A percentile compares a stretch with the other conserved stretches of the same genome.
These are phyloP conservation scores for Cryptomyrus ogoouensis DNA, from an alignment of 2,113 vertebrate species.

Conservation along the genomic window DNA sequence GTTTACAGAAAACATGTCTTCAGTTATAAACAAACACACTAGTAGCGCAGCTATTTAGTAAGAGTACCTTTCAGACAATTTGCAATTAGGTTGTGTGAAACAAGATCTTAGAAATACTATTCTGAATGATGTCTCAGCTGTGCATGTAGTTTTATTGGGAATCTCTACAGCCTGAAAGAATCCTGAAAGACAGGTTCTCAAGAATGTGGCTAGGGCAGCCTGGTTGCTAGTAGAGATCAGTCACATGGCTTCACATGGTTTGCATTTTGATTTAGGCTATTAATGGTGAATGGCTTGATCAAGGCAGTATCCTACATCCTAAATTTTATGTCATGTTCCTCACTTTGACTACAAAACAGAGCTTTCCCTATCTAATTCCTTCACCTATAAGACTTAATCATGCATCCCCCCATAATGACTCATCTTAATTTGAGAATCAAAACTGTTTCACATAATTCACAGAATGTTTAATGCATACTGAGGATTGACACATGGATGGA, in stretches of 20 bases:
- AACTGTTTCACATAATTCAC: not conserved
- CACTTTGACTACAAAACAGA: not conserved
- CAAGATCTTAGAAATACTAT: not conserved
- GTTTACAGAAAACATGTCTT: not conserved
- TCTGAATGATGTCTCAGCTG: not conserved
- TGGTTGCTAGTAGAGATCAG: not conserved
- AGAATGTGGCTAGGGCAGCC: not conserved
- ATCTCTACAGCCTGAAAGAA: not conserved
- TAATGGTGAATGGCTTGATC: not conserved
- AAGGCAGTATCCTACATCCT: not conserved
- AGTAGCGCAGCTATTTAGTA: not conserved
- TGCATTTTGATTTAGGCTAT: not conserved
- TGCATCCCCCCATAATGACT: not conserved
- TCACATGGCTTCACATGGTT: not conserved
- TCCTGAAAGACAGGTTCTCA: not conserved
- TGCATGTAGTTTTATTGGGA: not conserved
- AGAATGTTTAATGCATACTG: not conserved
- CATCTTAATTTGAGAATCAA: not conserved
- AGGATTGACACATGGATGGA: not conserved
- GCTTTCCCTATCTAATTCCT: not conserved
- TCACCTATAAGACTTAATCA: not conserved
- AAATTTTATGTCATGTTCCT: not conserved
- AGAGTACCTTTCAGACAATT: not conserved
- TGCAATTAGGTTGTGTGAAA: not conserved
- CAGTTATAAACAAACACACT: not conserved